These are phyloP conservation scores for Bombylius major DNA, from an alignment of 2,888 invertebrate species.

Conservation along the genomic window DNA sequence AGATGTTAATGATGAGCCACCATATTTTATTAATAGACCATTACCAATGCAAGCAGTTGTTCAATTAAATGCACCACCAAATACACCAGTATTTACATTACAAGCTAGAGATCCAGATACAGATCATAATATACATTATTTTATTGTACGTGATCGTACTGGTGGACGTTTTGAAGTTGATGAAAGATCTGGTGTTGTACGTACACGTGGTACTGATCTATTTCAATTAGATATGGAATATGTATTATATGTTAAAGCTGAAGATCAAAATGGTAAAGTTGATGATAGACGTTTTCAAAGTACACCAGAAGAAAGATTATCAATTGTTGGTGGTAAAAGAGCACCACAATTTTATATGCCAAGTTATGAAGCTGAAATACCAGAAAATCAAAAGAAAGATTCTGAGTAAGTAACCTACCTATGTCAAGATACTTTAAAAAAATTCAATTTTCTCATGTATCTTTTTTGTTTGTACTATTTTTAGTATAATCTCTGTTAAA, in stretches of 20 bases:
- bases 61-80: constrained; percentile 87
- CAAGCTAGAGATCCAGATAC: constrained; percentile 95
- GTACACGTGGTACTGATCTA: constrained; percentile 80
- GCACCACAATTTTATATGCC: constrained; percentile 96
- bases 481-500: constrained; percentile 90
- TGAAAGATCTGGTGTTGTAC: constrained; percentile 81
- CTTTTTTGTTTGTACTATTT: neutral
- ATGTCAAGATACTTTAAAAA: no score
- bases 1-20: constrained; percentile 91
- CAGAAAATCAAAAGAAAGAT: constrained; percentile 93
- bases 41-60: constrained; percentile 96
- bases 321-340: constrained; percentile 93
- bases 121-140: constrained; percentile 91
- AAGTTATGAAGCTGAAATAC: constrained; percentile 88
- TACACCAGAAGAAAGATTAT: constrained; percentile 80
- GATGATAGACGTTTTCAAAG: constrained; percentile 82
- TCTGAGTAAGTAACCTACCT: constrained; percentile 64
- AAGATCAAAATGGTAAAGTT: constrained; percentile 87
- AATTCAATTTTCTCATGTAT: neutral
- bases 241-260: constrained; percentile 89
- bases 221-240: constrained; percentile 95
- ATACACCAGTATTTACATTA: constrained; percentile 93
- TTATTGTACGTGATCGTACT: constrained; percentile 84
- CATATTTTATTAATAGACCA: constrained; percentile 94
- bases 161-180: constrained; percentile 73